Base-by-base conservation (phyloP, 1,140 invertebrate genomes). In the Saxidomus purpurata region DNA sequence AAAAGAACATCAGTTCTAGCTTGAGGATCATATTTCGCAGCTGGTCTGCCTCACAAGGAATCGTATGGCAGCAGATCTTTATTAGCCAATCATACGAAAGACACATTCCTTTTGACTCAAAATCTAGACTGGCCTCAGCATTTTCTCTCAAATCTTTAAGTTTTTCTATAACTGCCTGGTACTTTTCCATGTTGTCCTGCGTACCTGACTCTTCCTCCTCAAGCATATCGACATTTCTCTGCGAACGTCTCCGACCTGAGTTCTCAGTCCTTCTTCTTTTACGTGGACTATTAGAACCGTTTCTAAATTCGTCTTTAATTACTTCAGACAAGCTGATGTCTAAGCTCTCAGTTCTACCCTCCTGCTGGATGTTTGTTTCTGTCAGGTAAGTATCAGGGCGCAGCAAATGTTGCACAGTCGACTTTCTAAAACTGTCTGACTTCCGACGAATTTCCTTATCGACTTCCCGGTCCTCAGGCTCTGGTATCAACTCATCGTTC, bases 51-150 rank as follows among this genome's bases (percentile, higher is more conserved):
- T 85, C 47, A 36, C 63, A 52, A 11, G 34, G 38, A 31, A 69
- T 71, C 25, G 76, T 17, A 19, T 43, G 34, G 22, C 38, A 13
- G 31, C 83, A 85, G 43, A 74, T 55, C 22, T 71, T 55, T 28
- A 85, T n/a, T 28, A 85, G 34, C 83, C 83, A 85, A 15, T 52
- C 67, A 52, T 85, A 85, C 8, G 40, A 71, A 0, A 85, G 40
- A 82, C 55, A 82, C 17, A 43, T 6, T 8, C 28, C 25, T 15
- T 47, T 4, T 59, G 59, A n/a, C 13, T 82, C 61, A 34, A 15
- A 79, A 55, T 79, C 49, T 15, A 79, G 31, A 38, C 49, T 79
- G 2, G 76, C 55, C 19, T 25, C 1, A 22, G 49, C 0, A 28
- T 82, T 43, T 19, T 43, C 22, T 43, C 31, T 38, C 1, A 82